These are phyloP conservation scores for Brachionus angularis DNA, from an alignment of 1,140 invertebrate species.

Conservation along the genomic window DNA sequence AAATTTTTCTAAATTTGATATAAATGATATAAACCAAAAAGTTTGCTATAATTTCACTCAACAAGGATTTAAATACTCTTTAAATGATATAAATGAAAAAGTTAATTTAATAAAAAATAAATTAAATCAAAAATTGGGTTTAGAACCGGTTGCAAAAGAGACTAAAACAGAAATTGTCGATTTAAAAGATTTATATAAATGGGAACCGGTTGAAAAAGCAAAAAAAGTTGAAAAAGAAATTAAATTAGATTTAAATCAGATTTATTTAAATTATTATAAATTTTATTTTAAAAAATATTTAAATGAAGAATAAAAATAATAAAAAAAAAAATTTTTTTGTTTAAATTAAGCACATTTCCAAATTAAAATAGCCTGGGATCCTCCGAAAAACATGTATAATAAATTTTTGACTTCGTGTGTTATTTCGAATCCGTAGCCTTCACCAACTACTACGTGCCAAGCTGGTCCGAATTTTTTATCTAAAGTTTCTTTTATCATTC, in stretches of 20 bases:
- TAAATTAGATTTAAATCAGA: neutral
- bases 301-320: constrained; percentile 23
- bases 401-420: constrained; percentile 83
- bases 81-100: too few relatives aligned
- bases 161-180: neutral
- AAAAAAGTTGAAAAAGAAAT: neutral
- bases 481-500: constrained; percentile 84
- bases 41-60: too few relatives aligned
- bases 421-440: constrained; percentile 86
- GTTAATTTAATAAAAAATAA: too few relatives aligned
- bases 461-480: constrained; percentile 88
- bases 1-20: too few relatives aligned
- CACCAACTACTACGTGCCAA: constrained; percentile 86
- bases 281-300: constrained; percentile 40
- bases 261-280: neutral
- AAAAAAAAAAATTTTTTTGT: constrained; percentile 22
- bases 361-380: constrained; percentile 77
- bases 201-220: neutral
- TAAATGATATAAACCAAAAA: too few relatives aligned
- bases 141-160: neutral
- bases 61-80: too few relatives aligned
- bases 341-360: constrained; percentile 73
- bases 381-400: constrained; percentile 84
- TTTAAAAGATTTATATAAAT: constrained; percentile 29
- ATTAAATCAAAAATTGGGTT: neutral